Percentiles rank a stretch among this genome's conserved stretches.
phyloP scores from a whole-genome alignment of 2,797 vertebrate genomes.

The Argya squamiceps region DNA sequence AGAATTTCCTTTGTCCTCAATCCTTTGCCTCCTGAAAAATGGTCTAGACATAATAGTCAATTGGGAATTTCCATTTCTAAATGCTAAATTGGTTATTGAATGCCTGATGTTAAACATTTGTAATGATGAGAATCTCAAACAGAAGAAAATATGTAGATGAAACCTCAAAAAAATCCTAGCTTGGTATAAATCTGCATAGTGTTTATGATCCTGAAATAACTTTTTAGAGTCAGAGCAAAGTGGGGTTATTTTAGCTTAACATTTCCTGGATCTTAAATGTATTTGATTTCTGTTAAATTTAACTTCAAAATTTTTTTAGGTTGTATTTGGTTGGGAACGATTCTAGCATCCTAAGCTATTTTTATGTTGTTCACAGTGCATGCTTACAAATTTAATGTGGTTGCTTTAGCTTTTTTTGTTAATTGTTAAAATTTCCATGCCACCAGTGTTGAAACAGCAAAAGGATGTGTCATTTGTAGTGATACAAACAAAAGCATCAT shows the following conservation, averaged over 20 bases:
- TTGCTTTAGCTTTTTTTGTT: neutral
- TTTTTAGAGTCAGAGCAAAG: neutral
- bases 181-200: neutral
- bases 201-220: slow-evolving; percentile 24
- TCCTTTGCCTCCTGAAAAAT: neutral
- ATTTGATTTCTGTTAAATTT: slow-evolving; percentile 42
- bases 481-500: neutral
- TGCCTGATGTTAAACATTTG: neutral
- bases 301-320: slow-evolving; percentile 45
- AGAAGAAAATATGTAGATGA: neutral
- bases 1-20: neutral
- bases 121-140: neutral
- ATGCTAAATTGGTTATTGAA: neutral
- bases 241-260: neutral
- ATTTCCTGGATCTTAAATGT: neutral
- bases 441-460: neutral
- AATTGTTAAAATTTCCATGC: neutral
- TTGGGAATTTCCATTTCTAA: neutral
- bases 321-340: slow-evolving; percentile 10
- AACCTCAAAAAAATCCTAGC: neutral
- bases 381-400: neutral
- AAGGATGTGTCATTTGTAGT: neutral
- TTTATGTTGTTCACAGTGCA: neutral
- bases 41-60: neutral
- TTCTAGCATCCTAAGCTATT: neutral